Conservation (phyloP, 2,113 vertebrate species). For the Sturnus vulgaris region DNA sequence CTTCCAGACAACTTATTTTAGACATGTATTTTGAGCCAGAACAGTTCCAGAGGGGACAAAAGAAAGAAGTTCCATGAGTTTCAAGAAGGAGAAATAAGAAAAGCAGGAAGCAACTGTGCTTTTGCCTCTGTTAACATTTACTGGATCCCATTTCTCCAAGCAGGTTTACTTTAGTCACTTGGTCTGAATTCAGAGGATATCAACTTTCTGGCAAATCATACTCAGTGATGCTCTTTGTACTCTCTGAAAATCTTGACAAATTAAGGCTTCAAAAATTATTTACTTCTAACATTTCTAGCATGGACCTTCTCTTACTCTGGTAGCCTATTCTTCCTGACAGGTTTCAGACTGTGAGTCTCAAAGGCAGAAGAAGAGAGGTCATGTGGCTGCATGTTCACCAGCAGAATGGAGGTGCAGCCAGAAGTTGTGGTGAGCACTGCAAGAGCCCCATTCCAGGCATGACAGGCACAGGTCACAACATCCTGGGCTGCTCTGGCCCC, state of each 20-base stretch:
- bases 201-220: neutral
- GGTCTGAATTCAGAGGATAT: neutral
- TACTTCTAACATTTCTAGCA: neutral
- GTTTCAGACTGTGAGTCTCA: neutral
- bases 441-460: fast-evolving
- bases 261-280: neutral
- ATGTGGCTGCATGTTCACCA: neutral
- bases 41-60: neutral
- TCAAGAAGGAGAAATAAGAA: neutral
- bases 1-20: neutral
- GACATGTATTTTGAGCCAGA: neutral
- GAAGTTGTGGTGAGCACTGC: fast-evolving
- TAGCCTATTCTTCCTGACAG: neutral
- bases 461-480: neutral
- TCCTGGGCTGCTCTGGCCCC: neutral
- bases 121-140: neutral
- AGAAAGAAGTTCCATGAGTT: neutral
- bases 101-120: neutral
- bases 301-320: neutral
- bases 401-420: neutral
- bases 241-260: neutral
- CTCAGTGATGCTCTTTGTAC: neutral
- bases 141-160: neutral
- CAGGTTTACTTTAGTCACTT: neutral
- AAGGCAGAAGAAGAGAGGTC: neutral